Evolutionary conservation across 2,797 vertebrate genomes (phyloP), one percentile per base, ranked within the genome.

Genomic region (Acipenser ruthenus): DNA sequence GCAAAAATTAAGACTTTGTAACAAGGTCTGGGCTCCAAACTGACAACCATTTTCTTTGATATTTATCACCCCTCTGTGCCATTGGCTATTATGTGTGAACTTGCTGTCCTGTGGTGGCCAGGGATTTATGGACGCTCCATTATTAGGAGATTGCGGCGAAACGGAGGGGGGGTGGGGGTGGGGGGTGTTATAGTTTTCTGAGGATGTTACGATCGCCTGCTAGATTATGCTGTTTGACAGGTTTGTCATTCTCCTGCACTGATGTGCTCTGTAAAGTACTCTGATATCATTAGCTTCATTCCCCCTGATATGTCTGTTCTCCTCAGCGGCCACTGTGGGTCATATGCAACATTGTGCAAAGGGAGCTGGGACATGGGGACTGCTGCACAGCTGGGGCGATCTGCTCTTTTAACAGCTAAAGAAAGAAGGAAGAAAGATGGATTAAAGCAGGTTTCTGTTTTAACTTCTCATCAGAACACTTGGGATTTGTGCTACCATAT

Each of bases 281-380:
- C 89, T 92, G 93, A 95, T 94, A 94, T 94, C 93, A 94, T 98
- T 95, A 94, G 92, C 92, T 93, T 90, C 93, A 93, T 94, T 94
- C 80, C 93, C 91, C 88, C 91, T 96, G 95, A 96, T 95, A 94
- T 93, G 90, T 93, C 92, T 89, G 83, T 88, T 87, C 89, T 90
- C 87, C 87, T 86, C 75, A 79, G 71, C 81, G 86, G 88, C 82
- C 79, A 82, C 82, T 80, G 88, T 86, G 86, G 84, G 85, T 86
- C 93, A 92, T 95, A 95, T 91, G 90, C 90, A 87, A 89, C 70
- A 84, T 85, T 81, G 76, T 84, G 76, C 78, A 83, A 80, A 83
- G 82, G 78, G 78, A 80, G 77, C 77, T 79, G 80, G 77, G 79
- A 76, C 62, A 64, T 2, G 65, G 67, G 74, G 74, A 83, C 85